Percentiles rank a stretch among this genome's conserved stretches.
Conservation (phyloP, 2,113 vertebrate genomes). For the Trinectes maculatus region DNA sequence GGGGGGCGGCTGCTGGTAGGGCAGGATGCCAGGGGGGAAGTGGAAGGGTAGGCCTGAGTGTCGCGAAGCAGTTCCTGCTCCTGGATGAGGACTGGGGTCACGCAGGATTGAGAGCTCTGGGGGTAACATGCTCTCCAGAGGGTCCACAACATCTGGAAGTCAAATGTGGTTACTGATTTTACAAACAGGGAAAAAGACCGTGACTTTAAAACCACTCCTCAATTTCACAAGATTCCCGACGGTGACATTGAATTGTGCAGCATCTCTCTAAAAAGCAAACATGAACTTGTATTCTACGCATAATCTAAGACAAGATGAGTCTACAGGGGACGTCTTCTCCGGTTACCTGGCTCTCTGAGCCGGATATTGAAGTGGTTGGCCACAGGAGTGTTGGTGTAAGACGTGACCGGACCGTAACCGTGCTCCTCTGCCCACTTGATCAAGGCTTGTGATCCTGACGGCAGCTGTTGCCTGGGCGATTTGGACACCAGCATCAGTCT, state of each 20-base stretch:
- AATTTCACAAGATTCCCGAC: conserved; percentile 17
- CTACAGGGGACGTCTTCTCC: not conserved
- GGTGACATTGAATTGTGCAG: conserved; percentile 1
- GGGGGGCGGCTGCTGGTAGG: conserved; percentile 54
- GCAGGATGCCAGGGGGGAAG: conserved; percentile 74
- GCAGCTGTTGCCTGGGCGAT: conserved; percentile 78
- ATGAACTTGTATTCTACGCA: not conserved
- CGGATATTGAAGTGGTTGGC: conserved; percentile 91
- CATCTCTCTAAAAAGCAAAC: not conserved
- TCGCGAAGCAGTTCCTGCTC: conserved; percentile 59
- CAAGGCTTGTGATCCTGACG: conserved; percentile 85
- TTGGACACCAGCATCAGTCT: conserved; percentile 66
- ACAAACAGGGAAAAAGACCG: conserved; percentile 9
- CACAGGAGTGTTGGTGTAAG: conserved; percentile 89
- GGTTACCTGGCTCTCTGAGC: conserved; percentile 87
- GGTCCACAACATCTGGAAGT: conserved; percentile 70
- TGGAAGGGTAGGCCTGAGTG: conserved; percentile 81
- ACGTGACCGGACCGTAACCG: conserved; percentile 85
- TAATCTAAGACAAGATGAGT: too few species aligned
- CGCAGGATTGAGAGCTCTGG: conserved; percentile 86
- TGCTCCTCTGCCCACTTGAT: conserved; percentile 89
- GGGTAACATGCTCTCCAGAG: conserved; percentile 72
- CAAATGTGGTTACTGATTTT: conserved; percentile 34
- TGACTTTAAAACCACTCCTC: conserved; percentile 14
- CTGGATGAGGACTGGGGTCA: conserved; percentile 62